A percentile compares a stretch with the other conserved stretches of the same genome.
phyloP scores from a whole-genome alignment of 2,797 vertebrate genomes.

The Argyrosomus regius region DNA sequence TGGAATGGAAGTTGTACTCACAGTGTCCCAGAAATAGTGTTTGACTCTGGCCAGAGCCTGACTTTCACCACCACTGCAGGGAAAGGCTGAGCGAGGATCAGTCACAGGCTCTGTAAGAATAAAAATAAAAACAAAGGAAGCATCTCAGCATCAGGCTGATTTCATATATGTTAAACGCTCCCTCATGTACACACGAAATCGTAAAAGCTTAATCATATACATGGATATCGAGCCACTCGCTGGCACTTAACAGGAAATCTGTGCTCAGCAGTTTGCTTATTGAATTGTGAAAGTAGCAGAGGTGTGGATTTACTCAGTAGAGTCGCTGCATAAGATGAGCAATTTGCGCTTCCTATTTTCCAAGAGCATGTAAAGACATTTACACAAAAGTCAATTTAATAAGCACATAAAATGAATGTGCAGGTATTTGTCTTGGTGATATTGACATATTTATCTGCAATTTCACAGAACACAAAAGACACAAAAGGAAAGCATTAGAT shows the following conservation, averaged over 20 bases:
- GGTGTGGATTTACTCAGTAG: conserved; percentile 42
- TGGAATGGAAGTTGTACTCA: conserved; percentile 65
- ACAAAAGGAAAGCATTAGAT: not conserved
- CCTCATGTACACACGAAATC: conserved; percentile 22
- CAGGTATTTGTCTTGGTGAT: not conserved
- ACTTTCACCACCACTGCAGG: conserved; percentile 87
- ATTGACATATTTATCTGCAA: not conserved
- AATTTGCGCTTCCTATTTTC: conserved; percentile 17
- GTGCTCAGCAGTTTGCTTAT: conserved; percentile 49
- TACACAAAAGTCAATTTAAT: conserved; percentile 15
- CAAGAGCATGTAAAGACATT: conserved; percentile 31
- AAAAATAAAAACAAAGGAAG: conserved; percentile 18
- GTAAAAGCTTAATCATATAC: conserved; percentile 53
- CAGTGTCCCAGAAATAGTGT: conserved; percentile 91
- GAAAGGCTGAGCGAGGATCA: conserved; percentile 88
- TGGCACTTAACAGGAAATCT: conserved; percentile 48
- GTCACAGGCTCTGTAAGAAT: conserved; percentile 77
- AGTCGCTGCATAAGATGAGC: conserved; percentile 15
- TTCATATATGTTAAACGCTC: conserved; percentile 39
- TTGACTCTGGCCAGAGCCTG: conserved; percentile 86
- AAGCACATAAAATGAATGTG: conserved; percentile 22
- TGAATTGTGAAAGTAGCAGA: conserved; percentile 33
- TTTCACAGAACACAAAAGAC: not conserved
- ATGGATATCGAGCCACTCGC: conserved; percentile 11
- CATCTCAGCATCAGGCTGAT: conserved; percentile 18